Conservation (phyloP, 2,113 vertebrate genomes). For the Microcebus tavaratra region DNA sequence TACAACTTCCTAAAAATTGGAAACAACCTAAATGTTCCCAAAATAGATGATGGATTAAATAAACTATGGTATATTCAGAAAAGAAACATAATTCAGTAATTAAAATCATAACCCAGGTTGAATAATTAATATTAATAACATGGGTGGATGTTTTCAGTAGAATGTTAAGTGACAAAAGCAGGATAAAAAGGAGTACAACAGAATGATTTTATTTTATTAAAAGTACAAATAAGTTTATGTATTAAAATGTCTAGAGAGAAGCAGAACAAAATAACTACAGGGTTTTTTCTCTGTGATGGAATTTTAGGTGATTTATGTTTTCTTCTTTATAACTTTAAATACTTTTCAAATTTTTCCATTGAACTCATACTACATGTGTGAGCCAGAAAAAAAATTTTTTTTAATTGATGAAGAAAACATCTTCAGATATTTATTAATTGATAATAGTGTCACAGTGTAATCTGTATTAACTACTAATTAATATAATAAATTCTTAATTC, state of each 20-base stretch:
- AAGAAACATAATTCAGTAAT: slow-evolving; percentile 3
- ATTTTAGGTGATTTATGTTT: background rate
- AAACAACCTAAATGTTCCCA: background rate
- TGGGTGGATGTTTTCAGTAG: background rate
- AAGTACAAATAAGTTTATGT: background rate
- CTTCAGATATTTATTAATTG: background rate
- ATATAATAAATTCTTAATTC: background rate
- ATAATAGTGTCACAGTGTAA: background rate
- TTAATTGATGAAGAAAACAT: background rate
- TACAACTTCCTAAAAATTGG: background rate
- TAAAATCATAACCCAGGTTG: background rate
- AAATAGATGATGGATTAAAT: slow-evolving; percentile 3
- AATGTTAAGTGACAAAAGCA: background rate
- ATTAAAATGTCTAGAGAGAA: background rate
- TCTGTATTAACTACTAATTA: background rate
- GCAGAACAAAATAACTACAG: background rate
- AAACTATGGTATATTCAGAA: background rate
- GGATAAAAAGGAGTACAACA: background rate
- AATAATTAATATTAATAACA: background rate
- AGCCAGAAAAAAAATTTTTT: background rate
- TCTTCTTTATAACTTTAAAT: background rate
- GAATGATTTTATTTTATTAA: background rate
- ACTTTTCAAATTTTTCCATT: background rate
- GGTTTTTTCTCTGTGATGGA: background rate
- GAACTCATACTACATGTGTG: background rate